A percentile compares a stretch with the other conserved stretches of the same genome.
Conservation (phyloP, 1,140 invertebrate genomes). For the Papilio dardanus region DNA sequence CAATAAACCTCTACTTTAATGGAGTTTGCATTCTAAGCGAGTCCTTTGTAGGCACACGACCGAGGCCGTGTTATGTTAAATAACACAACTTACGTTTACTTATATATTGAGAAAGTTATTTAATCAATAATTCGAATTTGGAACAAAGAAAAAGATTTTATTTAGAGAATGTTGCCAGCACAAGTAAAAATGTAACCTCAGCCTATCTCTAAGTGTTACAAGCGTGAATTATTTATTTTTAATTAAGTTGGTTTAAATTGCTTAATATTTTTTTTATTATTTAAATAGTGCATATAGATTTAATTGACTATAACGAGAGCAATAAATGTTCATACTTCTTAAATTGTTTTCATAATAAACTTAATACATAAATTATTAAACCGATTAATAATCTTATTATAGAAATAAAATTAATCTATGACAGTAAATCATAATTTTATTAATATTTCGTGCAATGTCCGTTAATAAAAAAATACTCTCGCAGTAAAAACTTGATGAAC, state of each 20-base stretch:
- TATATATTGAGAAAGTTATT: neutral
- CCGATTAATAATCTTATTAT: neutral
- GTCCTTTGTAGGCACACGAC: slow-evolving; percentile 26
- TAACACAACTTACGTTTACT: slow-evolving; percentile 24
- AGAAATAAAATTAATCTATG: neutral
- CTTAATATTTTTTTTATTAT: neutral
- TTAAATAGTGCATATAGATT: neutral
- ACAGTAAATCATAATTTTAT: neutral
- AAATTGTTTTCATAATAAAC: neutral
- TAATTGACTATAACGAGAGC: neutral
- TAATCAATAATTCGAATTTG: neutral
- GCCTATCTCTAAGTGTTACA: too few relatives aligned
- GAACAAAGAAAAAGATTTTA: neutral
- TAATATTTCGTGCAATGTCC: neutral
- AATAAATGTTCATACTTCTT: neutral
- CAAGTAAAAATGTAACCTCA: neutral
- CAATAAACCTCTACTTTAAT: neutral
- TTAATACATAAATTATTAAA: neutral
- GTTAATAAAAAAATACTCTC: neutral
- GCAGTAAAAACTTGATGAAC: neutral
- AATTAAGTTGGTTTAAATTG: too few relatives aligned
- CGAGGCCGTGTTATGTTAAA: neutral
- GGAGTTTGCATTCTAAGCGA: slow-evolving; percentile 20
- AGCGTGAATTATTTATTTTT: neutral
- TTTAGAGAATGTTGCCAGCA: neutral